phyloP scores from a whole-genome alignment of 2,888 invertebrate species.

The Ormyrus thymus region DNA sequence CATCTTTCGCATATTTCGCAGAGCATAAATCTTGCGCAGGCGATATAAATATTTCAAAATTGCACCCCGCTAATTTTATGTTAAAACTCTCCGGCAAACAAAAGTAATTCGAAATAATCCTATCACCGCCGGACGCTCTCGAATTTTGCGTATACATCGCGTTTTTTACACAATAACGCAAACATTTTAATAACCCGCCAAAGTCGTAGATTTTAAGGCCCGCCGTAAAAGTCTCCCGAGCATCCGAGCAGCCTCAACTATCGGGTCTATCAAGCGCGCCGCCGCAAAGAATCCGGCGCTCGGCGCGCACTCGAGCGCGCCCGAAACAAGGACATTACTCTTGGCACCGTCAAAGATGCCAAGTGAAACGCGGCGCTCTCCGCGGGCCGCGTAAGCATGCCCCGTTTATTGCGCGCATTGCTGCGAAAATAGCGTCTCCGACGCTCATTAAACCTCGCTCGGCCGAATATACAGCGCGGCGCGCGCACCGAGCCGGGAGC shows the following conservation, averaged over 20 bases:
- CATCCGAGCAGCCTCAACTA: conserved; percentile 4
- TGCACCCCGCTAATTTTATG: too few species aligned
- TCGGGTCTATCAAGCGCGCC: conserved; percentile 24
- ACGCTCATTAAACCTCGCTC: conserved; percentile 29
- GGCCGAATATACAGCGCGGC: neutral
- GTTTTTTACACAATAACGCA: neutral
- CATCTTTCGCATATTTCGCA: too few species aligned
- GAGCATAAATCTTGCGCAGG: too few species aligned
- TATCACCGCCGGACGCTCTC: too few species aligned
- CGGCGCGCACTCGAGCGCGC: neutral
- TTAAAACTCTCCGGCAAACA: too few species aligned
- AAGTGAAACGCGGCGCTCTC: neutral
- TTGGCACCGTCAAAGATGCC: conserved; percentile 37
- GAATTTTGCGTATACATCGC: neutral
- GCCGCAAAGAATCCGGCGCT: conserved; percentile 23
- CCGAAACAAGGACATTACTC: conserved; percentile 37
- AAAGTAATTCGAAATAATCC: too few species aligned
- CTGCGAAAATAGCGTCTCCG: conserved; percentile 51
- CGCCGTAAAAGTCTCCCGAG: neutral
- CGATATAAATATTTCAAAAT: too few species aligned
- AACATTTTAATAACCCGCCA: too few species aligned
- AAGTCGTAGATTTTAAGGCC: neutral
- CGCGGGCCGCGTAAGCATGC: neutral
- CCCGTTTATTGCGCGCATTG: conserved; percentile 38
- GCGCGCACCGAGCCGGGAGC: neutral